Evolutionary conservation across 2,113 vertebrate genomes (phyloP), one percentile per base, ranked within the genome.

Genomic region (Salvelinus namaycush): DNA sequence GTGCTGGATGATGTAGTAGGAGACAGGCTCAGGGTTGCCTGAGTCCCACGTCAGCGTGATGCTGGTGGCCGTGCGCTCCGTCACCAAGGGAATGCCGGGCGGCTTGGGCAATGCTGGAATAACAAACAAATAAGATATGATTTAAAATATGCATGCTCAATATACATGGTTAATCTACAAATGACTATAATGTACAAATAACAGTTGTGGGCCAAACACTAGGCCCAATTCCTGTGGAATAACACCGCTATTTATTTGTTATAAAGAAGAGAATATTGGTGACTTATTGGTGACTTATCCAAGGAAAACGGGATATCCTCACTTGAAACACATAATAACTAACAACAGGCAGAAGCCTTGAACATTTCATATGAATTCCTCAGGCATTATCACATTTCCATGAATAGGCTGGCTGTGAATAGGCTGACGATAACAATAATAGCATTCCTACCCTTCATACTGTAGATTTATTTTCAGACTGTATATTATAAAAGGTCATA

Each of bases 1-100:
- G 93, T 99, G 97, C 73, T 98, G 97, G 81, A 99, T 98, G 91
- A 99, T 97, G 90, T 99, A 99, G 84, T 98, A 98, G 81, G 97
- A 97, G 79, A 99, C 96, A 0, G 97, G 97, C 80, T 99, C 98
- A 16, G 98, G 97, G 86, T 99, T 99, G 76, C 97, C 98, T 68
- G 98, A 99, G 89, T 99, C 98, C 98, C 98, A 99, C 0, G 97
- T 98, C 89, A 99, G 76, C 0, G 98, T 99, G 85, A 99, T 98
- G 92, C 98, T 99, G 64, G 98, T 99, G 27, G 97, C 98, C 51
- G 97, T 99, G 76, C 96, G 97, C 89, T 99, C 98, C 0, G 97
- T 99, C 83, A 99, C 96, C 31, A 98, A 89, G 24, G 97, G 97
- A 69, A 94, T 94, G 82, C 97, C 97, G 69, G 98, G 96, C 86